Base-by-base conservation (phyloP, 2,797 vertebrate genomes). In the Dermochelys coriacea region DNA sequence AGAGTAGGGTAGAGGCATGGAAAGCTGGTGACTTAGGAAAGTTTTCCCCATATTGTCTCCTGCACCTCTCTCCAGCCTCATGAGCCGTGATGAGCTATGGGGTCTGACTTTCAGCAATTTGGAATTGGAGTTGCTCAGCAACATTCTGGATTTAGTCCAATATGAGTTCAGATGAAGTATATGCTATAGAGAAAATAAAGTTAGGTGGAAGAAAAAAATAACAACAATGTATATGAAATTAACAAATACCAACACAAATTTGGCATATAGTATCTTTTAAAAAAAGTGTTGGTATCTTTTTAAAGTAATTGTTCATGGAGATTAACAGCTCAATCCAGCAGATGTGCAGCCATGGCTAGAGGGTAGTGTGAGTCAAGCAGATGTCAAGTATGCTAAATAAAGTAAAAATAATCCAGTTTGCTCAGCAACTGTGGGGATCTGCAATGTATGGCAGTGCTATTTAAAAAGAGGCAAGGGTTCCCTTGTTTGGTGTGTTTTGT, bases 261-360 rank as follows among this genome's bases (percentile, higher is more conserved):
- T 89, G 85, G 93, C 34, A 37, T 84, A 16, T 12, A n/a, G 14
- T 84, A 31, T 34, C 31, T 1, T 10, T 27, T 82, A 74, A 81
- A 92, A 78, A 92, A 74, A 64, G 23, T 37, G n/a, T 6, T 5
- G 2, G 2, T 84, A 4, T 93, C 34, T 87, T 89, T n/a, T 37
- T 10, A 2, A 77, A 29, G 79, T 94, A 14, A 15, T 82, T 18
- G 27, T 47, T 87, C 86, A 37, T 80, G 57, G 29, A 80, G 90
- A 86, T 84, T 49, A 94, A 91, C 49, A 79, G 49, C 84, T 88
- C 61, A 89, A 85, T 86, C 19, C 61, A 93, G 55, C 49, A 87
- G 49, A 34, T 82, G 34, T 80, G 25, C 64, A 74, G 54, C 68
- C 54, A 54, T 80, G 87, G 68, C 54, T 94, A 68, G 25, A 94